A percentile compares a stretch with the other conserved stretches of the same genome.
Evolutionary conservation across 2,113 vertebrate species (phyloP).

Genomic region (Romanogobio albipinnatus): DNA sequence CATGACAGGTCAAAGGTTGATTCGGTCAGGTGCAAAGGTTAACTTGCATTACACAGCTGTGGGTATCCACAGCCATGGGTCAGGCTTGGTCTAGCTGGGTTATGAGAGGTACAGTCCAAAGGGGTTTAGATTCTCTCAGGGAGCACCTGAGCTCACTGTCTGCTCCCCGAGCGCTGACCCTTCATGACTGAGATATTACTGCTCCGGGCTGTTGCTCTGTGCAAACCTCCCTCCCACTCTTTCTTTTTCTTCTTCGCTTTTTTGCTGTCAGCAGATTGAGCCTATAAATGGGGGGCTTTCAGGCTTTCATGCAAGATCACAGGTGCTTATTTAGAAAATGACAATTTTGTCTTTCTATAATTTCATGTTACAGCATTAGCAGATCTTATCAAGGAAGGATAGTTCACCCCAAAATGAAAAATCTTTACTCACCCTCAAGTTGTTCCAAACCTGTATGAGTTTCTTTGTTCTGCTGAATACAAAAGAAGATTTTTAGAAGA

Average conservation of each 20-base stretch:
- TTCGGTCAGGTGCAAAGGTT: slow-evolving; percentile 50
- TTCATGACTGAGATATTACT: slow-evolving; percentile 67
- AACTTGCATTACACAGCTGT: slow-evolving; percentile 41
- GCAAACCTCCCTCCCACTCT: slow-evolving; percentile 46
- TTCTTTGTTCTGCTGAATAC: too few relatives aligned
- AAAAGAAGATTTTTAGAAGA: too few relatives aligned
- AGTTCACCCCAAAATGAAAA: too few relatives aligned
- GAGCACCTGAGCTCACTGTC: slow-evolving; percentile 66
- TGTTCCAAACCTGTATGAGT: too few relatives aligned
- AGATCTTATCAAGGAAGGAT: slow-evolving; percentile 74
- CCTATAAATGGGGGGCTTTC: slow-evolving; percentile 60
- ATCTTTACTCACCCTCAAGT: too few relatives aligned
- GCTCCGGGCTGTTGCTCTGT: slow-evolving; percentile 60
- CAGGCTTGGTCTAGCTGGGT: slow-evolving; percentile 25
- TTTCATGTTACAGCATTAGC: slow-evolving; percentile 81
- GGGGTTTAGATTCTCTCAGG: slow-evolving; percentile 62
- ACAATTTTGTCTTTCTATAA: slow-evolving; percentile 82
- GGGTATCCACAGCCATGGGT: slow-evolving; percentile 38
- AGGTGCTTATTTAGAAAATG: slow-evolving; percentile 84
- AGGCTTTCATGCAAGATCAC: slow-evolving; percentile 79
- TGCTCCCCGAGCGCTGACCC: slow-evolving; percentile 65
- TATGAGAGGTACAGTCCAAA: slow-evolving; percentile 63
- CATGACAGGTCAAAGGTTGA: slow-evolving; percentile 45
- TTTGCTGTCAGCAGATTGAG: slow-evolving; percentile 28
- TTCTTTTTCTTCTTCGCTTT: slow-evolving; percentile 14